Base-by-base conservation (phyloP, 2,888 invertebrate genomes). In the Hydrotaea diabolus region DNA sequence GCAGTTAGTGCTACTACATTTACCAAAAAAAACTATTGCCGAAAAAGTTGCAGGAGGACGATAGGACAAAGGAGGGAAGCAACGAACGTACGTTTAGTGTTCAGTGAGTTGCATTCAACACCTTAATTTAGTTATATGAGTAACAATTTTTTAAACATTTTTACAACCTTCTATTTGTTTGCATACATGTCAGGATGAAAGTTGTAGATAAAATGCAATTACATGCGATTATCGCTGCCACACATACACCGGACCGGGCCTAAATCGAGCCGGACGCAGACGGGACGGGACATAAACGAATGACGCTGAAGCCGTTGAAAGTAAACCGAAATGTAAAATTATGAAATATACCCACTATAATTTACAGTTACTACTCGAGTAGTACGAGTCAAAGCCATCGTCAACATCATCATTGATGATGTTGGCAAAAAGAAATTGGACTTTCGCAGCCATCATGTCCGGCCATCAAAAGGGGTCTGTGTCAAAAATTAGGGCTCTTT, bases 131-230 rank as follows among this genome's bases (percentile, higher is more conserved):
- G 81, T 85, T 85, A 82, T 53, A 82, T 53, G 17, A 71, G 31
- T 78, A 23, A 31, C 26, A 55, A 76, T 23, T 64, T 64, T 26
- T 76, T 73, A 53, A 72, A 72, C 39, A 77, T 73, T 77, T 79
- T 79, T 82, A 79, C 79, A 80, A 79, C 85, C 64, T 74, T 80
- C 90, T 90, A 85, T 89, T 87, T 90, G 89, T 90, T 91, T 90
- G 89, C 88, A 89, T 89, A 90, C 88, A 90, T 90, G 90, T 90
- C 89, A 88, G 91, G 91, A 90, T 91, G 89, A 87, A 91, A 90
- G 90, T 89, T 89, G 91, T 88, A 91, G 91, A 91, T 91, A 91
- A 91, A 90, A 87, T 88, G 89, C 91, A 91, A 91, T 91, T 91
- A 91, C 90, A 90, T 90, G 91, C 91, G 91, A 91, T 91, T 91